Evolutionary conservation across 2,113 vertebrate species (phyloP), one percentile per base, ranked within the genome.

Genomic region (Heptranchias perlo): DNA sequence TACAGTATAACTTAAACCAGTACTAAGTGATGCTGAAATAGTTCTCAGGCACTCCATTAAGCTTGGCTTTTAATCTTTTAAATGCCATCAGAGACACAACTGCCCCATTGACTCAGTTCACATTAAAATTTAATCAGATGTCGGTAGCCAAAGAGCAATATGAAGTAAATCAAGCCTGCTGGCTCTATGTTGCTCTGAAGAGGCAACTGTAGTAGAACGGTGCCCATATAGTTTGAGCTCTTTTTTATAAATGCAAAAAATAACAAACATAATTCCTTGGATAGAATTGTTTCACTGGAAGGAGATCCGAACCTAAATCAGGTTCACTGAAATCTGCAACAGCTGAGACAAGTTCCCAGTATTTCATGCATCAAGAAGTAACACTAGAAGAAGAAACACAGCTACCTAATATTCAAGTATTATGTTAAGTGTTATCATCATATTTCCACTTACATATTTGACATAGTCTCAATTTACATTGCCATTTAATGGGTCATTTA

Each of bases 401-500:
- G 93, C 44, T 31, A 14, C 11, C 47, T 25, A 65, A 47, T 49
- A 8, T 69, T 95, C 93, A 95, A 95, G 93, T 95, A 95, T 95
- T 67, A 93, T 93, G 58, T 93, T 62, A 93, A 93, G 89, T 93
- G 35, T 93, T 69, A 73, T 95, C 23, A 52, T 95, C 94, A 73
- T 52, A 69, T 69, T 69, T 95, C 64, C 65, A 95, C 94, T 95
- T 52, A 95, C 28, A 73, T 73, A 69, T 67, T 95, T 95, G 93
- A 95, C 65, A 69, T 31, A 69, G 65, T 67, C 44, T 95, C 64
- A 95, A 95, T 69, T 95, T 67, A 47, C 94, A 69, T 67, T 35
- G 35, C 96, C 96, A 96, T 96, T 97, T 97, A 96, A 96, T 2
- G 14, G 94, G 96, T 86, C 96, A 97, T 96, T 95, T 96, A 96